These are phyloP conservation scores for Aurelia sp. DNA, from an alignment of 30 jellyfish, hydroid and myxozoan species.

Conservation along the genomic window DNA sequence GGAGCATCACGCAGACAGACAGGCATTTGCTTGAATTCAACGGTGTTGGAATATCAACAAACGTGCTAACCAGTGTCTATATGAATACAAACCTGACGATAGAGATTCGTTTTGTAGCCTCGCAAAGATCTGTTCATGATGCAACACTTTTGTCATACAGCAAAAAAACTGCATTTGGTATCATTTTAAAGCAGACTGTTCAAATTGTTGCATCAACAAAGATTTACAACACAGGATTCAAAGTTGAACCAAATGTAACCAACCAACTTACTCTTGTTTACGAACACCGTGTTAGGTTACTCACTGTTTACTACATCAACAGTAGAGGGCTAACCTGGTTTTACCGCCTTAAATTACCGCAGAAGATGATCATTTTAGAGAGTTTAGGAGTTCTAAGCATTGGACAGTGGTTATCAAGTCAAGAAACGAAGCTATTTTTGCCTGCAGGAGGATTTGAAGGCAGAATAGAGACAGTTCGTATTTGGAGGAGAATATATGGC, in stretches of 20 bases:
- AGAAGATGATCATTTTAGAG: constrained; percentile 14
- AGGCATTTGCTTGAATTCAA: constrained; percentile 14
- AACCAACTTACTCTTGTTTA: constrained; percentile 65
- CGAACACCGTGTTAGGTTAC: background rate
- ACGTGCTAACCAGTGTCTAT: constrained; percentile 25
- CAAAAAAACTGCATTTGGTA: constrained; percentile 20
- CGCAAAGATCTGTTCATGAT: constrained; percentile 1
- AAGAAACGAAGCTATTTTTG: constrained; percentile 23
- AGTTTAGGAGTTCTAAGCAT: constrained; percentile 48
- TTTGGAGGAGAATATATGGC: constrained; percentile 47
- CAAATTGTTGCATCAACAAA: constrained; percentile 30
- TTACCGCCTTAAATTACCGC: constrained; percentile 12
- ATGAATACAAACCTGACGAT: constrained; percentile 20
- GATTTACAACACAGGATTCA: constrained; percentile 52
- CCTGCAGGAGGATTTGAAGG: constrained; percentile 57
- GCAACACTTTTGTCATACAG: constrained; percentile 55
- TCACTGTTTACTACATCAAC: constrained; percentile 45
- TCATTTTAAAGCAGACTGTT: constrained; percentile 36
- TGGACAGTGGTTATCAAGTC: constrained; percentile 68
- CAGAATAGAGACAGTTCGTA: constrained; percentile 46
- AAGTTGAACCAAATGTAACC: constrained; percentile 20
- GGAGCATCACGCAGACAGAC: background rate
- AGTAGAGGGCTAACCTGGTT: constrained; percentile 55
- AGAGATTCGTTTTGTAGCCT: constrained; percentile 48
- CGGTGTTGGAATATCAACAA: constrained; percentile 61